Evolutionary conservation across 1,140 invertebrate species (phyloP).

Genomic region (Psix sp.): DNA sequence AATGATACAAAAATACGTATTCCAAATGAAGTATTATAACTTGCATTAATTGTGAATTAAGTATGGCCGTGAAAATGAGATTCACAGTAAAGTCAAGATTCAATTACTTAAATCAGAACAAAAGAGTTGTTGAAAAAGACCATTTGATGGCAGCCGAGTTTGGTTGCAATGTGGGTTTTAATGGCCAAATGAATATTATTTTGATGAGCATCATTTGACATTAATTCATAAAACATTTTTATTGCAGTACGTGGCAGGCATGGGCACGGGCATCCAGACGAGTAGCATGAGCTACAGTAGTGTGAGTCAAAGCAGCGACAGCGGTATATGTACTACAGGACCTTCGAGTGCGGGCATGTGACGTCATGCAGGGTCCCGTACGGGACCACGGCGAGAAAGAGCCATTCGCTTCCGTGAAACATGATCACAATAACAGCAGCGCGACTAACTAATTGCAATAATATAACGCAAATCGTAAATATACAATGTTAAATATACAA

Average conservation of each 20-base stretch:
- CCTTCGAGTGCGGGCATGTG: constrained; percentile 67
- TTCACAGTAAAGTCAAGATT: too few relatives aligned
- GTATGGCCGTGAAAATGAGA: too few relatives aligned
- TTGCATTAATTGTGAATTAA: too few relatives aligned
- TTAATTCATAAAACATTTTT: too few relatives aligned
- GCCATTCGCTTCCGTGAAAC: constrained; percentile 73
- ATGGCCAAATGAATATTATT: too few relatives aligned
- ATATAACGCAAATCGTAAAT: constrained; percentile 27
- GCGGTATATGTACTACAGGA: constrained; percentile 61
- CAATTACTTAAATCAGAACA: too few relatives aligned
- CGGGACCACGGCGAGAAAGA: constrained; percentile 69
- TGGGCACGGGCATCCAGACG: constrained; percentile 64
- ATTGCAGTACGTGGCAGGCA: constrained; percentile 70
- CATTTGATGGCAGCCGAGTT: too few relatives aligned
- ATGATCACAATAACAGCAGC: constrained; percentile 60
- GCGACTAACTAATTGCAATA: constrained; percentile 36
- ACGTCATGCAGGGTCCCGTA: constrained; percentile 70
- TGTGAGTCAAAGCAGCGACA: constrained; percentile 72
- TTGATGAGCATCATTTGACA: too few relatives aligned
- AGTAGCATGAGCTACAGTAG: constrained; percentile 73
- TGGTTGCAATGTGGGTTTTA: too few relatives aligned
- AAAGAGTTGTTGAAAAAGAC: too few relatives aligned
- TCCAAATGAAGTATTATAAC: too few relatives aligned
- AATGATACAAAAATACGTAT: too few relatives aligned
- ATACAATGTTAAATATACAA: constrained; percentile 27